Conservation (phyloP, 2,113 vertebrate species). For the Pungitius pungitius region DNA sequence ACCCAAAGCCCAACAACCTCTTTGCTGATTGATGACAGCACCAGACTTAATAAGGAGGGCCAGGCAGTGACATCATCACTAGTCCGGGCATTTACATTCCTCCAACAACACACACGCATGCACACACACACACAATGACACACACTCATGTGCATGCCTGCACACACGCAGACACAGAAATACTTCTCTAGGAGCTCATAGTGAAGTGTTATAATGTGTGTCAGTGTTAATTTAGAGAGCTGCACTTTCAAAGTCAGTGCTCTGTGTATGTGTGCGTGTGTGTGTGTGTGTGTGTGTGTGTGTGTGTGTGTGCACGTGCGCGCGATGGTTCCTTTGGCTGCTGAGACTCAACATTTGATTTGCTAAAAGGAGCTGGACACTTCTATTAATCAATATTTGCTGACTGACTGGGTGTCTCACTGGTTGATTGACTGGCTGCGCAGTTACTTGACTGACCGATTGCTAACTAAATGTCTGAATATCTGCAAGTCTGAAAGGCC, state of each 20-base stretch:
- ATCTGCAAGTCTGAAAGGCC: constrained; percentile 29
- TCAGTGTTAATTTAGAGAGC: constrained; percentile 96
- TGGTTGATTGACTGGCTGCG: constrained; percentile 70
- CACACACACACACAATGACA: background rate
- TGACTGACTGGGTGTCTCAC: constrained; percentile 90
- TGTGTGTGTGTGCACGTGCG: constrained; percentile 61
- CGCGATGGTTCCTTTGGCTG: constrained; percentile 82
- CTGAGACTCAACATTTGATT: constrained; percentile 98
- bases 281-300: constrained; percentile 39
- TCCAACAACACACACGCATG: background rate
- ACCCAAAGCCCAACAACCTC: constrained; percentile 56
- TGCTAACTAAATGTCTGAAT: constrained; percentile 43
- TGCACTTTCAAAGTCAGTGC: constrained; percentile 82
- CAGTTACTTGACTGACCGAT: constrained; percentile 58
- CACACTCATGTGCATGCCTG: background rate
- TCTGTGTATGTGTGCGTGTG: constrained; percentile 74
- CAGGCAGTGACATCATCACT: constrained; percentile 59
- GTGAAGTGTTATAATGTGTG: constrained; percentile 86
- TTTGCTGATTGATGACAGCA: constrained; percentile 75
- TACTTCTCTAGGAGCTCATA: constrained; percentile 40
- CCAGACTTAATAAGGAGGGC: constrained; percentile 55
- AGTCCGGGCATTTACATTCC: constrained; percentile 40
- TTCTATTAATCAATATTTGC: constrained; percentile 99
- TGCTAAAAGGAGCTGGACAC: constrained; percentile 99
- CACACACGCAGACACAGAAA: constrained; percentile 7